phyloP scores from a whole-genome alignment of 2,888 invertebrate species.

The Morinoia aosen region DNA sequence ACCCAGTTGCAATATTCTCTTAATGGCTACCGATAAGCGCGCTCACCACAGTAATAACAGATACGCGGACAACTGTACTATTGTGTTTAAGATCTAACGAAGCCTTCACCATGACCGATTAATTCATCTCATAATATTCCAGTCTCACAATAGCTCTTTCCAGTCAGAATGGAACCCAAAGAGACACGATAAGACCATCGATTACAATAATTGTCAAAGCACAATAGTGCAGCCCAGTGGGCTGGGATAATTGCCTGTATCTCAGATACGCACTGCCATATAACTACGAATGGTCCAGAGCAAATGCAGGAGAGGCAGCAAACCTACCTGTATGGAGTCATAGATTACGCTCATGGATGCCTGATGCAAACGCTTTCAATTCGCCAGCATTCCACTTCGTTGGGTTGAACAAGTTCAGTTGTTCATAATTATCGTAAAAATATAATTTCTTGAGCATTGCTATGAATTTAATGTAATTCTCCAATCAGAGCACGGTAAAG shows the following conservation, averaged over 20 bases:
- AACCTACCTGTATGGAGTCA: neutral
- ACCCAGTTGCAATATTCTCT: too few relatives aligned
- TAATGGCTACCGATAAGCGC: too few relatives aligned
- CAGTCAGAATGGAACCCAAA: neutral
- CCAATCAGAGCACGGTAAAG: too few relatives aligned
- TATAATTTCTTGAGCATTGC: too few relatives aligned
- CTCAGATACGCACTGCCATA: neutral
- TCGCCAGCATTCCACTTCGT: neutral
- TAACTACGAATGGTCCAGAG: neutral
- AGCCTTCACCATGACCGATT: neutral
- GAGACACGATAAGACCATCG: conserved; percentile 10
- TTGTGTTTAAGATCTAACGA: neutral
- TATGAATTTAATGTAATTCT: too few relatives aligned
- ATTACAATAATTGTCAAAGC: neutral
- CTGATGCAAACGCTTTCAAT: neutral
- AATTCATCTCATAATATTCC: neutral
- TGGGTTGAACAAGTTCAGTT: neutral
- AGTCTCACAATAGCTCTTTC: neutral
- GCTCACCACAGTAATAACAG: neutral
- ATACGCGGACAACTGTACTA: neutral
- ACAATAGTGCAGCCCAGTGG: neutral
- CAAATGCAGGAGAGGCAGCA: neutral
- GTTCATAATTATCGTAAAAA: neutral
- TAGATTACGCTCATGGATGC: neutral
- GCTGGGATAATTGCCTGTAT: neutral